Evolutionary conservation across 2,113 vertebrate species (phyloP), one percentile per base, ranked within the genome.

Genomic region (Myotis brandtii): DNA sequence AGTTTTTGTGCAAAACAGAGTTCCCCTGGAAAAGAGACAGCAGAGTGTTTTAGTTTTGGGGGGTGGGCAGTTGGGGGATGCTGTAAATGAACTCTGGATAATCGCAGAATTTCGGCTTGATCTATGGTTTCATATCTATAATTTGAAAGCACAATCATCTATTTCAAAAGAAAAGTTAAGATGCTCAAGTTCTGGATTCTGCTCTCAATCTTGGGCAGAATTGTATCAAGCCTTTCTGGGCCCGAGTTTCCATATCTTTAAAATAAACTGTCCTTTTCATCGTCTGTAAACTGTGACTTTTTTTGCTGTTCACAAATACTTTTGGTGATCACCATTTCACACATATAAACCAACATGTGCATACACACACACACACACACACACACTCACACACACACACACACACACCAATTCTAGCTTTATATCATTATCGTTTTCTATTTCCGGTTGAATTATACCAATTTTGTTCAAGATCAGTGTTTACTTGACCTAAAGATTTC

Each of bases 401-500:
- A 82, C 6, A 83, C 20, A 67, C 14, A 72, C 13, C 25, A 7
- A 72, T 20, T 95, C 21, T 80, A 62, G 46, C 3, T 40, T 85
- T 17, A 32, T 64, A 23, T 72, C 75, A 50, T 73, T 46, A 67
- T 32, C 3, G 54, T 27, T 86, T 88, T 84, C 37, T 56, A 12
- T 40, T 12, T 86, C 25, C 7, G 64, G 34, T n/a, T 46, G 14
- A 75, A 93, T 30, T 76, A 83, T 6, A 27, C 12, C 27, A 56
- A n/a, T 79, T 70, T 85, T 86, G 67, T 72, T 86, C 21, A 86
- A 91, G 40, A 66, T 69, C 37, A 66, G 48, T 77, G 18, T 48
- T 92, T 93, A 91, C 79, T 11, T 79, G 75, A 76, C 43, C 46
- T 80, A 72, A 64, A 86, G 30, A 72, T 93, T 64, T 89, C 52